These are phyloP conservation scores for Semnornis frantzii DNA, from an alignment of 2,113 vertebrate genomes.

Conservation along the genomic window DNA sequence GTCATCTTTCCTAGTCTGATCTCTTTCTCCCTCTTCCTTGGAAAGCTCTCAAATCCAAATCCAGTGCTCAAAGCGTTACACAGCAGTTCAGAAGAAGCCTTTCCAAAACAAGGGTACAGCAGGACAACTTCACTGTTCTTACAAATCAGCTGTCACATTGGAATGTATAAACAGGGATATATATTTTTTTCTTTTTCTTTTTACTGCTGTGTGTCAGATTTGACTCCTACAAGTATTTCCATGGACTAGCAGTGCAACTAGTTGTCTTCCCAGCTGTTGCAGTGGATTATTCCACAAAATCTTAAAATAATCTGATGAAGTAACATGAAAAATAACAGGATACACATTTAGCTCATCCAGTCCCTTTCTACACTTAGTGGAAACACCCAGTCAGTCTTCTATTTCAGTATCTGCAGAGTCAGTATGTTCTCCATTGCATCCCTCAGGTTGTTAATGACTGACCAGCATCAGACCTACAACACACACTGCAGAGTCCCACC, in stretches of 20 bases:
- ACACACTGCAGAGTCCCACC: background rate
- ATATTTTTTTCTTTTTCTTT: background rate
- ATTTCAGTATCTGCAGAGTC: background rate
- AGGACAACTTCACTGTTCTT: background rate
- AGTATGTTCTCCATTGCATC: background rate
- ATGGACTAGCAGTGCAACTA: background rate
- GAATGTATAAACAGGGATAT: constrained; percentile 31
- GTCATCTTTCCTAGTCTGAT: background rate
- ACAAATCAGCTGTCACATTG: background rate
- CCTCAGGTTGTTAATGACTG: background rate
- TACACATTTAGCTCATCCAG: too few species aligned
- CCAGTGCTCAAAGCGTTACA: background rate
- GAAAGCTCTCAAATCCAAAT: background rate
- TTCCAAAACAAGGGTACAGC: constrained; percentile 32
- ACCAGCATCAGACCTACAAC: background rate
- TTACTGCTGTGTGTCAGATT: background rate
- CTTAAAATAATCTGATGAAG: too few species aligned
- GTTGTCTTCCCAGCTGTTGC: background rate
- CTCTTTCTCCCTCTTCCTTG: background rate
- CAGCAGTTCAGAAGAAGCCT: background rate
- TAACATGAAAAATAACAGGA: too few species aligned
- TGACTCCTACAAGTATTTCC: background rate
- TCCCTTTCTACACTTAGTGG: background rate
- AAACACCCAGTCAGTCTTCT: background rate
- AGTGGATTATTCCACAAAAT: background rate